These are phyloP conservation scores for Bombus turneri DNA, from an alignment of 1,140 invertebrate genomes.

Conservation along the genomic window DNA sequence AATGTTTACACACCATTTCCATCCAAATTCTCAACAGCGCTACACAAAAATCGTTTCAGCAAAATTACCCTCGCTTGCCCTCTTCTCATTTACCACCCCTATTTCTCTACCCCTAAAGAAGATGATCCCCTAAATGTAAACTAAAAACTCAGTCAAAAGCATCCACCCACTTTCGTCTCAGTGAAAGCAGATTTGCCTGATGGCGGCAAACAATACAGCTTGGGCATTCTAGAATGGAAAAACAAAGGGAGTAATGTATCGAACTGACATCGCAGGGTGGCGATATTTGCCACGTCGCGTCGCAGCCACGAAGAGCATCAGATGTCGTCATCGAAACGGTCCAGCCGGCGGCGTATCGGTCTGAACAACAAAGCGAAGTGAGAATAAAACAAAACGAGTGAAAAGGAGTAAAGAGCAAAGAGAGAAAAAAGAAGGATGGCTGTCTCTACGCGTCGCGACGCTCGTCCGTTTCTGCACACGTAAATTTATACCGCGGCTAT, in stretches of 20 bases:
- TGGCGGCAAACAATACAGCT: neutral
- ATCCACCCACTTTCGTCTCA: neutral
- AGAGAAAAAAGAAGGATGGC: neutral
- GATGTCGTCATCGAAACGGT: neutral
- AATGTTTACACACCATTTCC: neutral
- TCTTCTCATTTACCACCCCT: neutral
- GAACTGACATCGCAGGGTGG: neutral
- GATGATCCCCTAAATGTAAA: neutral
- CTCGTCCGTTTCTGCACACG: constrained; percentile 37
- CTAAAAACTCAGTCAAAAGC: neutral
- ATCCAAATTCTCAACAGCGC: neutral
- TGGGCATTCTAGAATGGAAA: neutral
- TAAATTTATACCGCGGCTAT: constrained; percentile 64
- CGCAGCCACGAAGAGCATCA: neutral
- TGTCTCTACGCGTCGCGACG: constrained; percentile 31
- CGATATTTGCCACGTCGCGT: neutral
- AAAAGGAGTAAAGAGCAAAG: neutral
- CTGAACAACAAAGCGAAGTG: neutral
- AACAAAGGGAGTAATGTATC: neutral
- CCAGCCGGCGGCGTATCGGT: too few species aligned
- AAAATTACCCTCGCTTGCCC: neutral
- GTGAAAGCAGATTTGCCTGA: neutral
- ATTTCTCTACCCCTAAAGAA: neutral
- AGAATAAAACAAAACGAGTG: neutral
- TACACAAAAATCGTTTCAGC: neutral